These are phyloP conservation scores for Syngnathus rostellatus DNA, from an alignment of 2,797 vertebrate species.

Conservation along the genomic window DNA sequence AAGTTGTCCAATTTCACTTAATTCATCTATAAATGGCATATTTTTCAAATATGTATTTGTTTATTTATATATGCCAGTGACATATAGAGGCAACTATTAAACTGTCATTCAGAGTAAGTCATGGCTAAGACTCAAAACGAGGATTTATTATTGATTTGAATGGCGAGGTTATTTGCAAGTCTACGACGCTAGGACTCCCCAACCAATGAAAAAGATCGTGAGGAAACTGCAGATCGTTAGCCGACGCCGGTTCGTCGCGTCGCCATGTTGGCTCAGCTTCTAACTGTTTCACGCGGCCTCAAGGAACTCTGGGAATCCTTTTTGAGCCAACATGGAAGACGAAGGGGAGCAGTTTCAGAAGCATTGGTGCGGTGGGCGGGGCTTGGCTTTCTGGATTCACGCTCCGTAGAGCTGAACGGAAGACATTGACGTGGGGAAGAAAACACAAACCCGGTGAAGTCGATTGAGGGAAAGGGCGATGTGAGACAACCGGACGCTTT, in stretches of 20 bases:
- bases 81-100: too few relatives aligned
- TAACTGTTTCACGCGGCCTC: constrained; percentile 9
- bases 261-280: constrained; percentile 66
- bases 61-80: too few relatives aligned
- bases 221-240: constrained; percentile 19
- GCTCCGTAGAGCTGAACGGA: constrained; percentile 37
- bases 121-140: too few relatives aligned
- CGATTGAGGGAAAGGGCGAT: constrained; percentile 24
- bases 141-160: too few relatives aligned
- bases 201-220: not conserved
- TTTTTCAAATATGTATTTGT: too few relatives aligned
- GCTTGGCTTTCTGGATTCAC: constrained; percentile 53
- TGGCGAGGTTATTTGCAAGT: too few relatives aligned
- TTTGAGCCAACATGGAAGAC: constrained; percentile 63
- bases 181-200: too few relatives aligned
- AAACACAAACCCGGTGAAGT: constrained; percentile 33
- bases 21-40: too few relatives aligned
- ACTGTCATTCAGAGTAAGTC: too few relatives aligned
- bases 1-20: too few relatives aligned
- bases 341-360: constrained; percentile 61
- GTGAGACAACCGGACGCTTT: constrained; percentile 8
- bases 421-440: constrained; percentile 15
- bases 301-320: constrained; percentile 20
- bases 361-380: constrained; percentile 52
- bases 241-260: constrained; percentile 21